Evolutionary conservation across 2,797 vertebrate genomes (phyloP).

Genomic region (Lycodopsis pacificus): DNA sequence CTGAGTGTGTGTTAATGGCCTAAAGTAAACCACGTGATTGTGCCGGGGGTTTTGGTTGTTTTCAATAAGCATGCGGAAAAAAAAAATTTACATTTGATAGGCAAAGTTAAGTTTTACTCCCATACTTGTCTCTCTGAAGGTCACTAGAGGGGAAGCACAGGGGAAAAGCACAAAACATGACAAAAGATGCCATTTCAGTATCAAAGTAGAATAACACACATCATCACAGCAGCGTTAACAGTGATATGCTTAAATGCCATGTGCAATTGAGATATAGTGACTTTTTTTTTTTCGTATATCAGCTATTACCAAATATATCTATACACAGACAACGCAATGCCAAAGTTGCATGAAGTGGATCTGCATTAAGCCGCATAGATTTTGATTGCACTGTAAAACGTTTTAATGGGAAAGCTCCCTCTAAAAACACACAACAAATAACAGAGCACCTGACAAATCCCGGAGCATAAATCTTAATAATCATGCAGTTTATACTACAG

Average conservation of each 20-base stretch:
- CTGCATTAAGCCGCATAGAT: not conserved
- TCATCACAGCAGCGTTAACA: slow-evolving; percentile 47
- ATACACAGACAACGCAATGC: slow-evolving; percentile 20
- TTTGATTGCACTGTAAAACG: slow-evolving; percentile 26
- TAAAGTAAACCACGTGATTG: slow-evolving; percentile 95
- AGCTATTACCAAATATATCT: slow-evolving; percentile 11
- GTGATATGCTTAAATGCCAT: slow-evolving; percentile 42
- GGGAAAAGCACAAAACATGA: slow-evolving; percentile 91
- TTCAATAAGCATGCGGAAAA: slow-evolving; percentile 98
- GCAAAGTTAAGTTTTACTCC: slow-evolving; percentile 99
- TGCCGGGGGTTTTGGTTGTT: slow-evolving; percentile 83
- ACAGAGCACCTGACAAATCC: slow-evolving; percentile 56
- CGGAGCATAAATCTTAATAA: slow-evolving; percentile 69
- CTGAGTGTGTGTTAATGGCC: slow-evolving; percentile 93
- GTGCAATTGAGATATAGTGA: slow-evolving; percentile 30
- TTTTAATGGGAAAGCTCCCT: slow-evolving; percentile 42
- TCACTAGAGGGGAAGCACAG: slow-evolving; percentile 99
- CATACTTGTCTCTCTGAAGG: slow-evolving; percentile 99
- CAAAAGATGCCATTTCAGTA: slow-evolving; percentile 89
- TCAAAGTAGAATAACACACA: slow-evolving; percentile 66
- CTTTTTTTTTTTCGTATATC: slow-evolving; percentile 7
- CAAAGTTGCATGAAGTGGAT: slow-evolving; percentile 31
- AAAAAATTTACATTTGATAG: slow-evolving; percentile 99
- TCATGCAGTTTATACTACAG: slow-evolving; percentile 61
- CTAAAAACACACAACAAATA: slow-evolving; percentile 42